Evolutionary conservation across 2,113 vertebrate species (phyloP).

Genomic region (Zosterops japonicus): DNA sequence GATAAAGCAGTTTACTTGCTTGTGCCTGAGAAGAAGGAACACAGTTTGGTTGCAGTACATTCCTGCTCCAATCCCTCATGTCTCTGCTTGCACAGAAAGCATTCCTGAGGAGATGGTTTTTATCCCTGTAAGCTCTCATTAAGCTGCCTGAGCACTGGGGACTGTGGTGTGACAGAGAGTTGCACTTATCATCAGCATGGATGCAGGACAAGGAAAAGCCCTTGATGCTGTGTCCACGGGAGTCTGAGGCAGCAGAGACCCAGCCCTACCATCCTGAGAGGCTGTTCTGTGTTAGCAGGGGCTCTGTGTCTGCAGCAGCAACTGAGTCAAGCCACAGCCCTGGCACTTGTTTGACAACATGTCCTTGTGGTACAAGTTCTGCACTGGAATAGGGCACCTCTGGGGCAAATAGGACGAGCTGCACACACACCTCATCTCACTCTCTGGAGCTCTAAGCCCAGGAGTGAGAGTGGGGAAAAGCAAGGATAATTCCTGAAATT

Average conservation of each 20-base stretch:
- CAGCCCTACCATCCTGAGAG: neutral
- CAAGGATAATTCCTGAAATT: neutral
- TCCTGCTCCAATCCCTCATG: neutral
- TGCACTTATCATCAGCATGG: rapidly evolving
- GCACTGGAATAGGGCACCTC: neutral
- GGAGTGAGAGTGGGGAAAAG: neutral
- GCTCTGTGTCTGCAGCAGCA: rapidly evolving
- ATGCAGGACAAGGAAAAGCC: neutral
- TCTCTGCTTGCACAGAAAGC: neutral
- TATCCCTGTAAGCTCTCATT: neutral
- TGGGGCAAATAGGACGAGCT: rapidly evolving
- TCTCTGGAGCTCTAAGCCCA: rapidly evolving
- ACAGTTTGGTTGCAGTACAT: neutral
- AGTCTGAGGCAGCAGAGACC: neutral
- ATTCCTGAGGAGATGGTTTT: neutral
- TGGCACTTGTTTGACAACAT: rapidly evolving
- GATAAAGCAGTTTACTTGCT: neutral
- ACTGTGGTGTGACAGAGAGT: rapidly evolving
- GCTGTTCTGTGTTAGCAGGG: neutral
- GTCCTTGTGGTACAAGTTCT: neutral
- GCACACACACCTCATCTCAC: neutral
- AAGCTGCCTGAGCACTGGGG: neutral
- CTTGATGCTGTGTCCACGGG: rapidly evolving
- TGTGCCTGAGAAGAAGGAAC: neutral
- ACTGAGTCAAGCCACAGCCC: rapidly evolving